Base-by-base conservation (phyloP, 2,797 vertebrate species). In the Antrozous pallidus region DNA sequence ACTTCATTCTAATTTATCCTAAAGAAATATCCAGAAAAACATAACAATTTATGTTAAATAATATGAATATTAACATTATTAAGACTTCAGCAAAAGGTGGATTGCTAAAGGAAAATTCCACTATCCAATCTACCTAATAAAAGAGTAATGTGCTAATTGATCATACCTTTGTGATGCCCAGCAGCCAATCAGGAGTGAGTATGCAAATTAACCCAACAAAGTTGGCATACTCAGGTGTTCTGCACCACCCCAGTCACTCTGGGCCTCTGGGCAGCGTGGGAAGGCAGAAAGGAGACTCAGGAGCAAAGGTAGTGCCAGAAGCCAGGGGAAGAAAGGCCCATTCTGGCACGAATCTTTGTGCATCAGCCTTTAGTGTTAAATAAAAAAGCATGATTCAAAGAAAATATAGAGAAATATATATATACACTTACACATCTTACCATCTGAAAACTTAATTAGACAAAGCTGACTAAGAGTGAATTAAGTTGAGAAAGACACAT, bases 51-150 rank as follows among this genome's bases (percentile, higher is more conserved):
- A 87, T 67, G 40, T 22, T 24, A 88, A 95, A 56, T 80, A 18
- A 63, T 61, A 65, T 69, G 89, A 92, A 83, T 84, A 75, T 49
- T 40, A 90, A n/a, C n/a, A 70, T 82, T 77, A 17, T 92, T 88
- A 87, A 78, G 28, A 91, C 10, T 70, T 51, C 58, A 80, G 33
- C 69, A 82, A 90, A 94, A 81, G 24, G 40, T 79, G 28, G 40
- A 65, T 56, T 20, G 8, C 65, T 58, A 67, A 93, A 88, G 63
- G 51, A 88, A 95, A 93, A 84, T 83, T n/a, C 42, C 18, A 86
- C 81, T 75, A 42, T 10, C 8, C 56, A 58, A 36, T 54, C 51
- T 54, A 54, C 51, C 51, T 24, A 54, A 24, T 54, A 54, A 54
- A 54, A 54, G 51, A 54, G 51, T 54, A 54, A 54, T 54, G 51